Evolutionary conservation across 2,113 vertebrate genomes (phyloP), one percentile per base, ranked within the genome.

Genomic region (Percina caprodes): DNA sequence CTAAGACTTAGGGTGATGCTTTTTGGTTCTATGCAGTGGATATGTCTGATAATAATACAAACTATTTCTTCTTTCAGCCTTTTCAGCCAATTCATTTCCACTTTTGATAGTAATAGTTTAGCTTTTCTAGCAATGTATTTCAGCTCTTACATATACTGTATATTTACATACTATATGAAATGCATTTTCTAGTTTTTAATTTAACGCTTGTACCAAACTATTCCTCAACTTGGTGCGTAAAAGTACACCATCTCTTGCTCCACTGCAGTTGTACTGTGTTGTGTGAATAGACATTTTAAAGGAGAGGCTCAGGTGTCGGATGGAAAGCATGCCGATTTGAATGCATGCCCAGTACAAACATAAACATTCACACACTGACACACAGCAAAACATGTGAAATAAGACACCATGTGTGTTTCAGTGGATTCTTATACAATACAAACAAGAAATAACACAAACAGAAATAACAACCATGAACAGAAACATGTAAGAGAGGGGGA

Each of bases 321-420:
- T 7, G 45, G 35, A 46, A 58, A 48, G 46, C 65, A 23, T 23
- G 5, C 11, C 23, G 7, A 66, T 42, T 86, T 65, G 69, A 79
- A 58, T 72, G 23, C 10, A 67, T 3, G 51, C 73, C 21, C 42
- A 72, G 33, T 35, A 4, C 21, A 21, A 54, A 46, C 33, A 69
- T 11, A 42, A 12, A 52, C 24, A 51, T 30, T 19, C 67, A n/a
- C 5, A 45, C 18, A 46, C 4, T 2, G 16, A 45, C 7, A 42
- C 23, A 24, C 18, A 67, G 12, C 14, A 24, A 72, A 33, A 54
- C 4, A 62, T 14, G 18, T 60, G 30, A 79, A 30, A 74, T 54
- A 69, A 51, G 5, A 77, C 48, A 26, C 65, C 15, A 55, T 30
- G n/a, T 67, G 55, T 61, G 49, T 68, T 35, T 80, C 19, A 87